Conservation (phyloP, 2,888 invertebrate genomes). For the Archips xylosteana region DNA sequence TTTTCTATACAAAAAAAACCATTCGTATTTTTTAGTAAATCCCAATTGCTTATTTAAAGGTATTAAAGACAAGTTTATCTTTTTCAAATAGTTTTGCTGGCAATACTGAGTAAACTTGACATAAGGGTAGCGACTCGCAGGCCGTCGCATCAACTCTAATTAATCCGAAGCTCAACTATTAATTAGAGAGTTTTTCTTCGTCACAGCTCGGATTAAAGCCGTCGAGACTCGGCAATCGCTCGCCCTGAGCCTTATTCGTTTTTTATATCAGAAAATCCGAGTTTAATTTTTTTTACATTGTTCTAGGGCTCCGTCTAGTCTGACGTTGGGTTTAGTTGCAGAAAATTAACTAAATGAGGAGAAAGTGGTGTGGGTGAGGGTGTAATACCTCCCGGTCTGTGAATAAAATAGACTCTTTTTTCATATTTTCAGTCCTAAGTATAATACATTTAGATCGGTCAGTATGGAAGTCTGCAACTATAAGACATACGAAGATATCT, state of each 20-base stretch:
- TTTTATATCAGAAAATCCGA: constrained; percentile 48
- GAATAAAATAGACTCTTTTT: neutral
- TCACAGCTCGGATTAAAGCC: constrained; percentile 66
- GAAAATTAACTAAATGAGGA: neutral
- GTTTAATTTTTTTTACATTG: constrained; percentile 12
- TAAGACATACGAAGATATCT: no score
- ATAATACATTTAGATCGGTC: no score
- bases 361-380: neutral
- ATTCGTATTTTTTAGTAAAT: no score
- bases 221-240: constrained; percentile 66
- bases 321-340: neutral
- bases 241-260: constrained; percentile 48
- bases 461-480: no score
- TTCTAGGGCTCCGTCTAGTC: neutral
- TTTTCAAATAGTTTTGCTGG: constrained; percentile 33
- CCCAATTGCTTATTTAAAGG: no score
- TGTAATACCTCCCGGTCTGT: neutral
- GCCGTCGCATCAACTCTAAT: constrained; percentile 67
- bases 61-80: neutral
- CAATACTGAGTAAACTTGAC: constrained; percentile 51
- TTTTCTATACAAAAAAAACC: no score
- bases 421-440: no score
- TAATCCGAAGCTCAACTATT: constrained; percentile 77
- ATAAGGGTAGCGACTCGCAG: constrained; percentile 55
- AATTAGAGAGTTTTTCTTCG: constrained; percentile 78